A percentile compares a stretch with the other conserved stretches of the same genome.
Evolutionary conservation across 1,140 invertebrate genomes (phyloP).

Genomic region (Drosophila punjabiensis): DNA sequence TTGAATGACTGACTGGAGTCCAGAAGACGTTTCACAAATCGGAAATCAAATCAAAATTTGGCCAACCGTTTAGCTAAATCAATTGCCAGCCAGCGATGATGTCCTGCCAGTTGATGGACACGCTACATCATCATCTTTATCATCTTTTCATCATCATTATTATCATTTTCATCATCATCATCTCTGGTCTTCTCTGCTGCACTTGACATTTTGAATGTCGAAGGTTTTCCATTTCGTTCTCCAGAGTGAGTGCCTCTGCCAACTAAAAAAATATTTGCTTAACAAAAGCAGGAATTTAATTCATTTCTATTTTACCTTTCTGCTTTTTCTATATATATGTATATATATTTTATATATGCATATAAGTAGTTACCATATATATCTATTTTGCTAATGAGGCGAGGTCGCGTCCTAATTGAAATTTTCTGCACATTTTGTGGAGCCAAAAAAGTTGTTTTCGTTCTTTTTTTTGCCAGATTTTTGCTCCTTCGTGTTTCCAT

Average conservation of each 20-base stretch:
- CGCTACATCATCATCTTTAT: background rate
- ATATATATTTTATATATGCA: background rate
- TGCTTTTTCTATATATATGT: background rate
- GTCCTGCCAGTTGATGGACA: constrained; percentile 8
- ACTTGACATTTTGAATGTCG: constrained; percentile 39
- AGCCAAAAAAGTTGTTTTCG: constrained; percentile 9
- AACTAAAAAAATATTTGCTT: constrained; percentile 30
- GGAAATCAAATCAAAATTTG: constrained; percentile 31
- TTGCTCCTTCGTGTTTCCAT: constrained; percentile 8
- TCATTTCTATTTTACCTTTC: constrained; percentile 13
- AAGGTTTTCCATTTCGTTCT: constrained; percentile 26
- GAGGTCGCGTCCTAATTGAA: constrained; percentile 41
- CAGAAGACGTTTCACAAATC: constrained; percentile 2
- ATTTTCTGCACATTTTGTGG: constrained; percentile 32
- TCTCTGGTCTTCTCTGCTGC: background rate
- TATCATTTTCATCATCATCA: background rate
- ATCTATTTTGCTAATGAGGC: constrained; percentile 29
- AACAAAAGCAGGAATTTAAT: constrained; percentile 28
- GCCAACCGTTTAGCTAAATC: constrained; percentile 1
- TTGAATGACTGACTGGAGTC: background rate
- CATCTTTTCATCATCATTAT: background rate
- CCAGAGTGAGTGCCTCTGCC: background rate
- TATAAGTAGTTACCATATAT: background rate
- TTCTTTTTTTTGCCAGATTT: background rate
- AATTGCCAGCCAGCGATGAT: background rate